phyloP scores from a whole-genome alignment of 2,888 invertebrate species.

The Mesoligia furuncula region DNA sequence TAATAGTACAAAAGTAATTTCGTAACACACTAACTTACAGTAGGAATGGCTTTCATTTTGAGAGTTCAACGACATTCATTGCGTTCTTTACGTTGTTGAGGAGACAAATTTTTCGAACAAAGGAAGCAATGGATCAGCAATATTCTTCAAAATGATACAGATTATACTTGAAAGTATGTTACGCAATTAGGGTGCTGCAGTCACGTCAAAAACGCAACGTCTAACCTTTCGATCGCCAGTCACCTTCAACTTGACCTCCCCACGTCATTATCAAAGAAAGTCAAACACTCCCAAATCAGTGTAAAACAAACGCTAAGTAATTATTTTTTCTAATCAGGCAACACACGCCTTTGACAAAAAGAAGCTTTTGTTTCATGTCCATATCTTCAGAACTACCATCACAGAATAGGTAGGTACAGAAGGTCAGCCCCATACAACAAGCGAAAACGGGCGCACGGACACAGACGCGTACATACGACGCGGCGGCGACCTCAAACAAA shows the following conservation, averaged over 20 bases:
- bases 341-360: conserved; percentile 36
- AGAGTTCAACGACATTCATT: no score
- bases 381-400: conserved; percentile 7
- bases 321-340: conserved; percentile 36
- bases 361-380: not conserved
- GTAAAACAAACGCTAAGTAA: conserved; percentile 30
- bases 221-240: not conserved
- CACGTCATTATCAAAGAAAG: not conserved
- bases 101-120: no score
- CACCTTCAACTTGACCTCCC: not conserved
- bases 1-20: no score
- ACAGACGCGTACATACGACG: not conserved
- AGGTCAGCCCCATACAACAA: not conserved
- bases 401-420: not conserved
- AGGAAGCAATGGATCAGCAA: no score
- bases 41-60: no score
- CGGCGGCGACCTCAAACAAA: not conserved
- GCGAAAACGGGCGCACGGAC: not conserved
- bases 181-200: no score
- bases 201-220: not conserved
- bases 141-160: no score
- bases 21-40: no score
- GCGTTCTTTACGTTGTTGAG: no score
- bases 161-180: no score
- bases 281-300: conserved; percentile 9